phyloP scores from a whole-genome alignment of 2,888 invertebrate genomes.

The Cetonia aurata region DNA sequence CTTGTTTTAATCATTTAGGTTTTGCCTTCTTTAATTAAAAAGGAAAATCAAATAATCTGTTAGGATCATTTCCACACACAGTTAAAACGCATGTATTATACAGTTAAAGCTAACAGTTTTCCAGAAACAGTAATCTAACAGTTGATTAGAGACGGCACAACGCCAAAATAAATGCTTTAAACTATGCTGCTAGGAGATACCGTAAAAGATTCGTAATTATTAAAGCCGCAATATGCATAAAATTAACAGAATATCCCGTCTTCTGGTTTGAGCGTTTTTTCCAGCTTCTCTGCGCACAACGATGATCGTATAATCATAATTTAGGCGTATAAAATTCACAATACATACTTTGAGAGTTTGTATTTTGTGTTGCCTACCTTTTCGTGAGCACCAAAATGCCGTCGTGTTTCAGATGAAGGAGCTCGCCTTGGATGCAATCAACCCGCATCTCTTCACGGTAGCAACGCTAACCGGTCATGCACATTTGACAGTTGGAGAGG shows the following conservation, averaged over 20 bases:
- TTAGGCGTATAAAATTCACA: not conserved
- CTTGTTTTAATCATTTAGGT: too few species aligned
- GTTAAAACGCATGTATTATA: constrained; percentile 24
- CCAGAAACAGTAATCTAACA: constrained; percentile 33
- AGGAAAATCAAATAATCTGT: too few species aligned
- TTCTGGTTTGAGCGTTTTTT: not conserved
- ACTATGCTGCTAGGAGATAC: not conserved
- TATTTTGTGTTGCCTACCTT: constrained; percentile 34
- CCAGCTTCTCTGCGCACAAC: not conserved
- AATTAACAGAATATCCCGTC: not conserved
- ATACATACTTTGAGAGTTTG: not conserved
- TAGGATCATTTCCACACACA: not conserved
- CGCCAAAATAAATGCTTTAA: constrained; percentile 18
- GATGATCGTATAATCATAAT: not conserved
- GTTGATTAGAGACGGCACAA: constrained; percentile 27
- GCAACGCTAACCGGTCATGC: constrained; percentile 94
- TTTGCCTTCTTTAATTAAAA: too few species aligned
- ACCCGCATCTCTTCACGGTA: constrained; percentile 89
- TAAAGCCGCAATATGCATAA: not conserved
- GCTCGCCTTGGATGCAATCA: constrained; percentile 76
- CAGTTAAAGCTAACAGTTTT: constrained; percentile 38
- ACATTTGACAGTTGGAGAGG: constrained; percentile 74
- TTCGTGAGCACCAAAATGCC: not conserved
- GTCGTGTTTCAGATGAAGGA: constrained; percentile 71
- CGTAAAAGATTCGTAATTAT: not conserved